These are phyloP conservation scores for Anorthoa munda DNA, from an alignment of 2,888 invertebrate genomes.

Conservation along the genomic window DNA sequence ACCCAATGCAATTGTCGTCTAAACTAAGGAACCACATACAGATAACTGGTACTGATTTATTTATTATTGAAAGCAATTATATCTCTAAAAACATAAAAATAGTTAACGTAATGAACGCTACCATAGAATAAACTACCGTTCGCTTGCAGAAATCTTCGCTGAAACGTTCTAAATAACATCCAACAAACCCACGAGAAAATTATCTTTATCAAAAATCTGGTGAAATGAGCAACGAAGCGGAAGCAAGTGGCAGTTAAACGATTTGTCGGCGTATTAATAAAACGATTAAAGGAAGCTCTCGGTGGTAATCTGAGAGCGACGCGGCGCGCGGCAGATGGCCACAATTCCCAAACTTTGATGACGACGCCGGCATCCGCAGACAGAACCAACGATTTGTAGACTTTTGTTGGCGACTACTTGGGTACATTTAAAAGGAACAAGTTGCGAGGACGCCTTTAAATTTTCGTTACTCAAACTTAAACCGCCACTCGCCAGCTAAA, in stretches of 20 bases:
- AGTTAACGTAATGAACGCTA: background rate
- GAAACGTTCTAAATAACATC: constrained; percentile 34
- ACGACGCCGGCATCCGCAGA: constrained; percentile 81
- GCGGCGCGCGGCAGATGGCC: constrained; percentile 88
- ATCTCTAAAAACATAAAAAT: background rate
- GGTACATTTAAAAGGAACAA: constrained; percentile 76
- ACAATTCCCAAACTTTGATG: constrained; percentile 90
- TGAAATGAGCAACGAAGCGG: constrained; percentile 74
- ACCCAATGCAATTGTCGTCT: background rate
- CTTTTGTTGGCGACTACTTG: constrained; percentile 83
- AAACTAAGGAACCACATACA: background rate
- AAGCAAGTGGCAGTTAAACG: constrained; percentile 86
- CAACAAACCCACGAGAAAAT: constrained; percentile 58
- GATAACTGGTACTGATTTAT: background rate
- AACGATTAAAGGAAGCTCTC: constrained; percentile 90
- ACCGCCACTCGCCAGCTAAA: constrained; percentile 46
- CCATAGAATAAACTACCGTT: background rate
- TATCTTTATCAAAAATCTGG: constrained; percentile 65
- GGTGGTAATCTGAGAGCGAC: constrained; percentile 89
- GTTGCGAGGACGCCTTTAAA: constrained; percentile 73
- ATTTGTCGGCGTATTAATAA: constrained; percentile 91
- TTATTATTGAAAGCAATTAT: background rate
- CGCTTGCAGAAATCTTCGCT: background rate
- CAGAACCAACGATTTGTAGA: constrained; percentile 85
- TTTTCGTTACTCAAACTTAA: constrained; percentile 66